Evolutionary conservation across 1,140 invertebrate species (phyloP).

Genomic region (Apis dorsata): DNA sequence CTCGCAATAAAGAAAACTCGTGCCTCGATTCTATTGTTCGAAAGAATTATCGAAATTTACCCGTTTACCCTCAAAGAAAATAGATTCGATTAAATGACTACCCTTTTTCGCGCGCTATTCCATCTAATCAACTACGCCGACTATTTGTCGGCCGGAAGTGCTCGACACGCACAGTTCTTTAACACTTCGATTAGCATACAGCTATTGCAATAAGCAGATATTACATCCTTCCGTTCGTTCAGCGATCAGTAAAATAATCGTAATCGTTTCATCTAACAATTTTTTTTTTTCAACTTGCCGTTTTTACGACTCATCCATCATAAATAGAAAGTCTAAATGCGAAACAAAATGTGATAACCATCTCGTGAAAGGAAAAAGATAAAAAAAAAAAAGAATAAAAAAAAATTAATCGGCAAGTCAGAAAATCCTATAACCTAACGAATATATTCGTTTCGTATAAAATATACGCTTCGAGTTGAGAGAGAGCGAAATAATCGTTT

Average conservation of each 20-base stretch:
- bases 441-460: too few relatives aligned
- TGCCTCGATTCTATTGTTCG: background rate
- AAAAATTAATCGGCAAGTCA: background rate
- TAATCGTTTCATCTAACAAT: background rate
- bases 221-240: background rate
- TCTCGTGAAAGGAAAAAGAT: background rate
- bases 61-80: background rate
- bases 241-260: background rate
- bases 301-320: background rate
- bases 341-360: background rate
- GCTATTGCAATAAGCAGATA: background rate
- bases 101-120: background rate
- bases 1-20: background rate
- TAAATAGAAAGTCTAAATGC: background rate
- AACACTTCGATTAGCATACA: constrained; percentile 44
- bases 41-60: constrained; percentile 7
- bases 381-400: too few relatives aligned
- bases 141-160: constrained; percentile 18
- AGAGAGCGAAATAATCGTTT: background rate
- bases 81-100: constrained; percentile 24
- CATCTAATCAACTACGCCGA: background rate
- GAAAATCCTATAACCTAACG: background rate
- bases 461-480: too few relatives aligned
- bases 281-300: too few relatives aligned
- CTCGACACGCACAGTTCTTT: constrained; percentile 36